Evolutionary conservation across 2,113 vertebrate genomes (phyloP), one percentile per base, ranked within the genome.

Genomic region (Daubentonia madagascariensis): DNA sequence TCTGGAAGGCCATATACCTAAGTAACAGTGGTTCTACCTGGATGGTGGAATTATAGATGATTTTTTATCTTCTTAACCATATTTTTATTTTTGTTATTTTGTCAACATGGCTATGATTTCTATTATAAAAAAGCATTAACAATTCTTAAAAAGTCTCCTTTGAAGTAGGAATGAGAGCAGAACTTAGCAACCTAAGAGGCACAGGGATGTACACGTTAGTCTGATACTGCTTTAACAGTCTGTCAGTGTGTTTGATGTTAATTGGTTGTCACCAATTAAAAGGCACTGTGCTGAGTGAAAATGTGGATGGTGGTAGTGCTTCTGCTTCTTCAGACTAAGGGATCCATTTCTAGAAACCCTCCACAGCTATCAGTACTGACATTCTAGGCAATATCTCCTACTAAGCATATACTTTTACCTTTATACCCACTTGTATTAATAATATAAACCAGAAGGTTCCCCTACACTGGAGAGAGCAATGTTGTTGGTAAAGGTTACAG

Each of bases 281-380:
- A 97, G 96, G 96, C 95, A 95, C 92, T 67, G 75, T 79, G 40
- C 14, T 37, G 18, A 79, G 52, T 92, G 84, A 75, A 90, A 86
- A 87, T 17, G 17, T n/a, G 50, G n/a, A 23, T 57, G 59, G 54
- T 23, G 11, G 48, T 28, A 83, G 30, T 43, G 85, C 8, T n/a
- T 57, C 78, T 45, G 54, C 61, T 97, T 94, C 87, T 65, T 78
- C 32, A 91, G 40, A 68, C 57, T 50, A 48, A 81, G 35, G 50
- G 37, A 59, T 65, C 23, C 73, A 63, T 78, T 94, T 45, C 78
- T 78, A 94, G 72, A 86, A 91, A 84, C 30, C 45, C 48, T 78
- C 6, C 18, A 73, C 6, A 88, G 84, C 54, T 86, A 70, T 14
- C 7, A 57, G 35, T 67, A 79, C 85, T 70, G 76, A 68, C 37